Evolutionary conservation across 2,113 vertebrate genomes (phyloP).

Genomic region (Caranx melampygus): DNA sequence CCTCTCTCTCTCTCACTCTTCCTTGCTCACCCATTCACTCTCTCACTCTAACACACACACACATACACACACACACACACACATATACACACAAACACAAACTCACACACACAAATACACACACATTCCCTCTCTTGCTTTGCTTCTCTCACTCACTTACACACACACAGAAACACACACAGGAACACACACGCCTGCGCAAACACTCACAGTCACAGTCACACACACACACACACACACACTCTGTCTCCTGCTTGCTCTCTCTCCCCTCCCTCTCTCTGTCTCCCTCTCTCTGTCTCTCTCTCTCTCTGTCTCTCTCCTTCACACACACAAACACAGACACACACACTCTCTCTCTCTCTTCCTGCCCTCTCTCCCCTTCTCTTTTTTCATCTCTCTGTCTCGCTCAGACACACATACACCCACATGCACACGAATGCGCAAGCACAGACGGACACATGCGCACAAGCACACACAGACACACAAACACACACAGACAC

Average conservation of each 20-base stretch:
- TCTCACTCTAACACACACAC: conserved; percentile 32
- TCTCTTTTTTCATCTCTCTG: conserved; percentile 53
- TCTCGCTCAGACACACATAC: conserved; percentile 68
- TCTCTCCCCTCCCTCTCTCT: conserved; percentile 58
- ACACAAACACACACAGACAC: conserved; percentile 50
- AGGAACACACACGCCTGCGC: conserved; percentile 5
- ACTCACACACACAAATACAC: conserved; percentile 14
- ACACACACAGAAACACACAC: conserved; percentile 33
- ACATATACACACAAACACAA: conserved; percentile 16
- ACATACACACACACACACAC: conserved; percentile 1
- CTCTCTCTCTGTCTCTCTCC: conserved; percentile 24
- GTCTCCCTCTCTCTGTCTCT: conserved; percentile 47
- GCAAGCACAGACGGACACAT: conserved; percentile 62
- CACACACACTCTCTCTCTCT: conserved; percentile 28
- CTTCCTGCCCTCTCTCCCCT: conserved; percentile 47
- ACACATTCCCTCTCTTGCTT: conserved; percentile 57
- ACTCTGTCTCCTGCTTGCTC: conserved; percentile 63
- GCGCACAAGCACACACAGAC: conserved; percentile 54
- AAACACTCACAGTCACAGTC: conserved; percentile 35
- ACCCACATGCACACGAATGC: conserved; percentile 59
- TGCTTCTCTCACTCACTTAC: conserved; percentile 57
- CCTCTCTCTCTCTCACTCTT: conserved; percentile 46
- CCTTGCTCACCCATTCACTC: conserved; percentile 41
- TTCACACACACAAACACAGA: conserved; percentile 25
- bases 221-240: conserved; percentile 30